These are phyloP conservation scores for Xanthia togata DNA, from an alignment of 2,888 invertebrate genomes.

Conservation along the genomic window DNA sequence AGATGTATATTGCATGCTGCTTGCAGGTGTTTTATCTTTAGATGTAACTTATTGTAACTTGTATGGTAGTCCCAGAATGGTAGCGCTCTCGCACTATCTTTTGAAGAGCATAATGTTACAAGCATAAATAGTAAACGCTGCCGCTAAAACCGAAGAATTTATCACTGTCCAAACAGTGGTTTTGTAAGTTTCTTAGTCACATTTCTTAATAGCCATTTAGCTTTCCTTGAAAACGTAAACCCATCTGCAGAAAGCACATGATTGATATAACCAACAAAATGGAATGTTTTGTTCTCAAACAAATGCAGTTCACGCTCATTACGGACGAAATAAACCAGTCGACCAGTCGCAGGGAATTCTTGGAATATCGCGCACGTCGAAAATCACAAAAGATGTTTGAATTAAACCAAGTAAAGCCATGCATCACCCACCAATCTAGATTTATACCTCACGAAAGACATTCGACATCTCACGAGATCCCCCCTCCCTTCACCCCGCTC, in stretches of 20 bases:
- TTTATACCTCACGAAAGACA: slow-evolving; percentile 77
- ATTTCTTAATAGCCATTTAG: slow-evolving; percentile 26
- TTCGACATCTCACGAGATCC: slow-evolving; percentile 79
- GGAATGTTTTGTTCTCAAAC: slow-evolving; percentile 57
- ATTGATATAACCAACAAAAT: slow-evolving; percentile 53
- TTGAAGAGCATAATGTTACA: neutral
- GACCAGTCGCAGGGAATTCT: slow-evolving; percentile 57
- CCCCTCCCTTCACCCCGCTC: slow-evolving; percentile 60
- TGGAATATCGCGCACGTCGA: slow-evolving; percentile 59
- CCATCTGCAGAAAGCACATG: slow-evolving; percentile 45
- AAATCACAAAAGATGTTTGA: slow-evolving; percentile 67
- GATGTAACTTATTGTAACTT: slow-evolving; percentile 7
- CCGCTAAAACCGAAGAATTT: neutral
- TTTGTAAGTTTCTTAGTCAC: slow-evolving; percentile 29
- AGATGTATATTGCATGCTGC: slow-evolving; percentile 15
- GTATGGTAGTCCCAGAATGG: neutral
- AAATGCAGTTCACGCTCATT: slow-evolving; percentile 60
- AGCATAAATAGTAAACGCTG: neutral
- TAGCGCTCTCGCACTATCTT: neutral
- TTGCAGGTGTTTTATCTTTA: slow-evolving; percentile 8
- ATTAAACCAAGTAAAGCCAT: slow-evolving; percentile 70
- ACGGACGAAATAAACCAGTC: slow-evolving; percentile 59
- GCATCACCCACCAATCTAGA: slow-evolving; percentile 73
- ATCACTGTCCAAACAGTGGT: neutral
- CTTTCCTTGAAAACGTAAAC: slow-evolving; percentile 44